Evolutionary conservation across 2,888 invertebrate species (phyloP).

Genomic region (Hirtodrosophila trivittata): DNA sequence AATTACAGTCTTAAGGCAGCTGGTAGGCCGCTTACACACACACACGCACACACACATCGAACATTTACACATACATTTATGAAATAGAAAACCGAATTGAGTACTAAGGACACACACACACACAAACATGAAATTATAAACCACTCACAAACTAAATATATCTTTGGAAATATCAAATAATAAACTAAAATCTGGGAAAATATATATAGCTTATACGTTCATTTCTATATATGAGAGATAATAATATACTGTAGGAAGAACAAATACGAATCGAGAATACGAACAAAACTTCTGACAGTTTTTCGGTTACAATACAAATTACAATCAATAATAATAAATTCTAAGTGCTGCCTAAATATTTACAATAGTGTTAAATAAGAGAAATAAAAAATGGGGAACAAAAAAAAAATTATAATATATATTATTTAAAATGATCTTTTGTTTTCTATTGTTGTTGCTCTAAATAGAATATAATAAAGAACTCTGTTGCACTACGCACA

Average conservation of each 20-base stretch:
- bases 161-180: slow-evolving; percentile 77
- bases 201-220: slow-evolving; percentile 23
- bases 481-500: slow-evolving; percentile 9
- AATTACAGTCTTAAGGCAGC: slow-evolving; percentile 73
- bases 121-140: slow-evolving; percentile 39
- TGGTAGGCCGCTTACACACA: slow-evolving; percentile 38
- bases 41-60: not conserved
- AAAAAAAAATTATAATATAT: slow-evolving; percentile 12
- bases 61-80: not conserved
- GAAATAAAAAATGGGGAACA: no score
- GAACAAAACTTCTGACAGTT: slow-evolving; percentile 23
- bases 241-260: slow-evolving; percentile 37
- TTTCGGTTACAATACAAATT: slow-evolving; percentile 11
- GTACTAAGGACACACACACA: slow-evolving; percentile 37
- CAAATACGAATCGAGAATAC: slow-evolving; percentile 32
- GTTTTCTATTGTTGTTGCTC: slow-evolving; percentile 17
- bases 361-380: slow-evolving; percentile 43
- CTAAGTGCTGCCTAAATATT: slow-evolving; percentile 33
- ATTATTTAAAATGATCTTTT: slow-evolving; percentile 13
- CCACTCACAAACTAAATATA: slow-evolving; percentile 66
- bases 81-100: slow-evolving; percentile 38
- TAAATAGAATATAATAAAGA: not conserved
- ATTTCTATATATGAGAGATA: slow-evolving; percentile 17
- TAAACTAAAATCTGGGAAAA: slow-evolving; percentile 52
- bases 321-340: slow-evolving; percentile 28